phyloP scores from a whole-genome alignment of 2,113 vertebrate species.

The Balaeniceps rex region DNA sequence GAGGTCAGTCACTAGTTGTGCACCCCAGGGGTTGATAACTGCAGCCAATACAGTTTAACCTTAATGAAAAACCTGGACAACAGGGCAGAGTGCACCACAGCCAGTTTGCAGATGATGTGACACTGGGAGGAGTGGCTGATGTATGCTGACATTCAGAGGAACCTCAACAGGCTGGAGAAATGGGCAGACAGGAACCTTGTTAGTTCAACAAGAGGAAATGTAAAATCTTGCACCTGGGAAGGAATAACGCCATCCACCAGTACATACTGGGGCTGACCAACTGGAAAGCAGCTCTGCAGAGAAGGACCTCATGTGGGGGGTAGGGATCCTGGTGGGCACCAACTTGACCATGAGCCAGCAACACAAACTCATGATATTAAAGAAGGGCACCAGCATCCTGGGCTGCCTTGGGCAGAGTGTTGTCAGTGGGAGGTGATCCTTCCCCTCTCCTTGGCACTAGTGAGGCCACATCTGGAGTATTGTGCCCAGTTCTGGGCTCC shows the following conservation, averaged over 20 bases:
- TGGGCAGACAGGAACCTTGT: neutral
- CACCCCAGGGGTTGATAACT: neutral
- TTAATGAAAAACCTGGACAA: neutral
- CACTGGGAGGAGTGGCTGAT: neutral
- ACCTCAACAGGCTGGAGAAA: neutral
- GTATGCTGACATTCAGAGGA: neutral
- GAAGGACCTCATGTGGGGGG: neutral
- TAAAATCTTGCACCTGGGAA: neutral
- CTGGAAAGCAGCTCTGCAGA: neutral
- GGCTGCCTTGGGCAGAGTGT: neutral
- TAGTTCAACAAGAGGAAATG: neutral
- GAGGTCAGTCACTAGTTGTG: neutral
- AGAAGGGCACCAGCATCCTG: neutral
- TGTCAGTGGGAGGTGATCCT: neutral
- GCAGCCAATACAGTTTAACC: neutral
- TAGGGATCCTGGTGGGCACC: neutral
- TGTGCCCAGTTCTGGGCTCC: neutral
- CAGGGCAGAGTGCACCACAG: neutral
- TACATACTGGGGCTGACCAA: neutral
- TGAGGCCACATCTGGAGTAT: neutral
- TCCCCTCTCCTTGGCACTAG: neutral
- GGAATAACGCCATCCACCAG: neutral
- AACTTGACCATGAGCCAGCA: neutral
- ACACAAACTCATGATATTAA: neutral
- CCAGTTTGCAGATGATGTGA: neutral